Percentiles rank a stretch among this genome's conserved stretches.
phyloP scores from a whole-genome alignment of 2,888 invertebrate species.

The Euplexia lucipara region DNA sequence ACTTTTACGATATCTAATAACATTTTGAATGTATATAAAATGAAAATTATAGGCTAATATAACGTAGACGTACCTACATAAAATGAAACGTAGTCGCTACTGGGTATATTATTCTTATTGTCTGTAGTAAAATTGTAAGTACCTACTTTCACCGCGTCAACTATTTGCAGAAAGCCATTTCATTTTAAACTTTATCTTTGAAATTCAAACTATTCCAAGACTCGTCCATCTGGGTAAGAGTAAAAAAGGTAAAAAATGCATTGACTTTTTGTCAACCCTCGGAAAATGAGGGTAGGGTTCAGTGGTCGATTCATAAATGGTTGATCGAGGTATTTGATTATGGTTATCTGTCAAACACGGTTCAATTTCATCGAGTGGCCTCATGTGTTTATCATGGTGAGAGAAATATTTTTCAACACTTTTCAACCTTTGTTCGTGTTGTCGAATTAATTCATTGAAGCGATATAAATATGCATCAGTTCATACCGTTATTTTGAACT shows the following conservation, averaged over 20 bases:
- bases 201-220: slow-evolving; percentile 40
- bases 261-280: slow-evolving; percentile 38
- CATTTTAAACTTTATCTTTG: slow-evolving; percentile 47
- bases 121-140: slow-evolving; percentile 40
- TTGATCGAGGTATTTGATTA: slow-evolving; percentile 29
- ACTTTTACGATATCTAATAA: slow-evolving; percentile 49
- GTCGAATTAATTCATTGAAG: no score
- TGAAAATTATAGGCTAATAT: slow-evolving; percentile 58
- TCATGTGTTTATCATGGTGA: not conserved
- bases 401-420: not conserved
- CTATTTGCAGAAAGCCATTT: slow-evolving; percentile 48
- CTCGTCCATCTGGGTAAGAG: slow-evolving; percentile 11
- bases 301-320: slow-evolving; percentile 17
- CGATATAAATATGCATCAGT: not conserved
- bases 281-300: slow-evolving; percentile 22
- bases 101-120: slow-evolving; percentile 49
- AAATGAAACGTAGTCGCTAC: slow-evolving; percentile 44
- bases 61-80: slow-evolving; percentile 34
- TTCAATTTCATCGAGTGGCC: not conserved
- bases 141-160: slow-evolving; percentile 42
- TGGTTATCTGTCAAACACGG: slow-evolving; percentile 19
- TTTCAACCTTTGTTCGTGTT: not conserved
- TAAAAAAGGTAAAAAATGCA: slow-evolving; percentile 31
- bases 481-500: not conserved
- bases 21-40: slow-evolving; percentile 55